Evolutionary conservation across 2,113 vertebrate species (phyloP), one percentile per base, ranked within the genome.

Genomic region (Periophthalmus modestus): DNA sequence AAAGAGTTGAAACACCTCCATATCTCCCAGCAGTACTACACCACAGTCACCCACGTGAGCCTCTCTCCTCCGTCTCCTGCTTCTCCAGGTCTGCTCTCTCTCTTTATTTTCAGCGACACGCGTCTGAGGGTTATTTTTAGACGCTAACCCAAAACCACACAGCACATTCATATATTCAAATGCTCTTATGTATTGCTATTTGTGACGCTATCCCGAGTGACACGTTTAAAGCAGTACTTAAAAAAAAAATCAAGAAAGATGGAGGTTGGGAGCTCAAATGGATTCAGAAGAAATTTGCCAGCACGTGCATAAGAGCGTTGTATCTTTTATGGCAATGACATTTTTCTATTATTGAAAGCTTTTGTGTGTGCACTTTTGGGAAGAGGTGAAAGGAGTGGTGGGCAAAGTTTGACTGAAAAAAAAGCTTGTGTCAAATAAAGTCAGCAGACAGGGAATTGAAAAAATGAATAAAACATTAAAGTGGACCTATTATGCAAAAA

Each of bases 261-360:
- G 19, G 52, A 55, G 52, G 52, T 54, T 19, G n/a, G 19, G 19
- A 10, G 7, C 52, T 55, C 19, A n/a, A n/a, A 55, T 55, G 52
- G 52, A 55, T 55, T 55, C n/a, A 55, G n/a, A 18, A 55, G 52
- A 9, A 55, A 59, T 28, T 12, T 13, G 10, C 57, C 23, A 5
- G 57, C 57, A 59, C 57, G 0, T 28, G 23, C 57, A 28, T 12
- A 59, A 24, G 13, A 28, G 13, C 5, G 23, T 23, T 59, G 23
- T 59, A 59, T 59, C 21, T 59, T 59, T 59, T 59, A 59, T 59
- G 57, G 28, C 24, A 14, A 28, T 7, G 57, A 59, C 23, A 24
- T 59, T 59, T 59, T 28, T 28, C 57, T 59, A 59, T 59, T 28
- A 59, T 24, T 59, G 57, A 28, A 59, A 23, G 57, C 57, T 28